Conservation (phyloP, 2,888 invertebrate species). For the Drosophila koepferae region DNA sequence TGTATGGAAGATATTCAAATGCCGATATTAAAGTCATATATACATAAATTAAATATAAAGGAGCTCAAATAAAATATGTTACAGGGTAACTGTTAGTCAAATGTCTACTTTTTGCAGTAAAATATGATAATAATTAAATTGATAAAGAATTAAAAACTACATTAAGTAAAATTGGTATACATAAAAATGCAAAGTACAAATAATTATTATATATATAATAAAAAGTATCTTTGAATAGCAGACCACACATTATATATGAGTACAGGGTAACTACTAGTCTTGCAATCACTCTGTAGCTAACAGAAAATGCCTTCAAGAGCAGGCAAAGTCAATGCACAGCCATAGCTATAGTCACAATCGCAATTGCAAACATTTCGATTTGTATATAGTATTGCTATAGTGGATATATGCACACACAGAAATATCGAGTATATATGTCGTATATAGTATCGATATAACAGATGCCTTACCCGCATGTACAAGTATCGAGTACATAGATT, state of each 20-base stretch:
- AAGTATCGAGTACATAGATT: conserved; percentile 10
- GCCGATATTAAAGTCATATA: background rate
- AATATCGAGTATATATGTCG: background rate
- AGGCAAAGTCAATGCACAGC: conserved; percentile 1
- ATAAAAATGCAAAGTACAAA: too few species aligned
- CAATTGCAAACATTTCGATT: background rate
- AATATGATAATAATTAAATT: background rate
- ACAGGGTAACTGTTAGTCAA: background rate
- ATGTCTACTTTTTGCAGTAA: background rate
- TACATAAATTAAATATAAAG: background rate
- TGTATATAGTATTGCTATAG: background rate
- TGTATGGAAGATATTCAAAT: background rate
- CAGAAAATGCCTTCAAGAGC: background rate
- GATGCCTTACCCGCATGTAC: background rate
- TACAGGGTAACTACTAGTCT: conserved; percentile 11
- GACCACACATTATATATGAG: background rate
- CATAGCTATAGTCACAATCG: background rate
- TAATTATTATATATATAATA: background rate
- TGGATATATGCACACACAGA: background rate
- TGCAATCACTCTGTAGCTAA: background rate
- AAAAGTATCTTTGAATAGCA: too few species aligned
- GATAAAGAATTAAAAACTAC: background rate
- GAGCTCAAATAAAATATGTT: background rate
- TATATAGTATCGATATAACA: conserved; percentile 15
- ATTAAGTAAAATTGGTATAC: background rate